Percentiles rank a stretch among this genome's conserved stretches.
Evolutionary conservation across 2,113 vertebrate genomes (phyloP).

Genomic region (Helogale parvula): DNA sequence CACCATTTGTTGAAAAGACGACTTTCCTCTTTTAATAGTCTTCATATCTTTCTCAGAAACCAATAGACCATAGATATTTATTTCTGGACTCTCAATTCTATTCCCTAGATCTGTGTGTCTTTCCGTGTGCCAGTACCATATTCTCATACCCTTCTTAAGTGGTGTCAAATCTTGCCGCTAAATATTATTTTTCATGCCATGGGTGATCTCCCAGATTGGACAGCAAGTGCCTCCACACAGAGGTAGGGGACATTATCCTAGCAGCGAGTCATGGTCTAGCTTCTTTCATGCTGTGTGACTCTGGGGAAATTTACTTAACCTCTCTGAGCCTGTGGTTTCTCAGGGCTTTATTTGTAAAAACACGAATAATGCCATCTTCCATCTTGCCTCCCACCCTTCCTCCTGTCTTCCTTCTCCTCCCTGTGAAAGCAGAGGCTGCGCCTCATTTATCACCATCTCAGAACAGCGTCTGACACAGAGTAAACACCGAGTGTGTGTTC

Average conservation of each 20-base stretch:
- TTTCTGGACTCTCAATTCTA: background rate
- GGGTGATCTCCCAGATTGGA: background rate
- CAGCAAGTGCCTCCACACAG: accelerated
- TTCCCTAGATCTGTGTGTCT: background rate
- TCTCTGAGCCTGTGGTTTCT: background rate
- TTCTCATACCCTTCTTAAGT: background rate
- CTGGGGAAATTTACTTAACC: background rate
- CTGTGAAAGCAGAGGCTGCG: background rate
- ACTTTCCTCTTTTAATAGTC: background rate
- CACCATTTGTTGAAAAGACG: background rate
- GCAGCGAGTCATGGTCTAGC: background rate
- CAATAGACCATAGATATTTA: background rate
- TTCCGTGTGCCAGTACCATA: background rate
- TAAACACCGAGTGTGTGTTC: accelerated
- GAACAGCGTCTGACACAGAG: background rate
- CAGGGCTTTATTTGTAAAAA: background rate
- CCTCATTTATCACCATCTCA: background rate
- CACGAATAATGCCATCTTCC: background rate
- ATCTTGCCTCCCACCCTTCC: background rate
- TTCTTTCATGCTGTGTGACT: background rate
- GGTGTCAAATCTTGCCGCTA: background rate
- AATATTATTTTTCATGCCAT: background rate
- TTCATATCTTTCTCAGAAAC: background rate
- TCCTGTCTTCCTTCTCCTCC: background rate
- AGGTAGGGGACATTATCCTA: background rate